Evolutionary conservation across 1,140 invertebrate species (phyloP), one percentile per base, ranked within the genome.

Genomic region (Heliothis virescens): DNA sequence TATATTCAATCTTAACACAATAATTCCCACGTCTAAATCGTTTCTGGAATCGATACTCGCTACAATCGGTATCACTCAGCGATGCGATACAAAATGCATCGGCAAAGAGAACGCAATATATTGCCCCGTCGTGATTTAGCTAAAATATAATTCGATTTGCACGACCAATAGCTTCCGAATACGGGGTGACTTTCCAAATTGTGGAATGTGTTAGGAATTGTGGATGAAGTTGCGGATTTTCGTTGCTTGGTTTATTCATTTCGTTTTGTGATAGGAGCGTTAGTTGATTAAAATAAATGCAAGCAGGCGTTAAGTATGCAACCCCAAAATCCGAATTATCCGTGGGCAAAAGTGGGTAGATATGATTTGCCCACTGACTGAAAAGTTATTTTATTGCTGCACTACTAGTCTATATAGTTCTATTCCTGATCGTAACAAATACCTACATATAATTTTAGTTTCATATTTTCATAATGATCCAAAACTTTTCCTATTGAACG

Each of bases 141-240:
- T 80, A 73, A 79, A 86, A 83, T 72, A 82, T 85, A 81, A 85
- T 85, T 82, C 81, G 82, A 79, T 86, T 82, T 76, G 79, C 82
- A 72, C 83, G 81, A 71, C 29, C 69, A 72, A 72, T 72, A 60
- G 53, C 48, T 82, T 67, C 75, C 73, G 65, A 76, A 62, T 47
- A 57, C 71, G 50, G 50, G 57, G 60, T 73, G 79, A 60, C 79
- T 80, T 26, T 73, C 47, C 29, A 50, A 65, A 60, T 59, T 65
- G 34, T 60, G 34, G 21, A 57, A 72, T 72, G 48, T 21, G 12
- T 26, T 52, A 29, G 18, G 67, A 60, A 72, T 55, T 55, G 69
- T 41, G 52, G 67, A 71, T 71, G 67, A 63, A 67, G 13, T 67
- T 16, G 47, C 63, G 13, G n/a, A 12, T 67, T 34, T 67, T 10